phyloP scores from a whole-genome alignment of 1,140 invertebrate genomes.

The Cryptotermes secundus region DNA sequence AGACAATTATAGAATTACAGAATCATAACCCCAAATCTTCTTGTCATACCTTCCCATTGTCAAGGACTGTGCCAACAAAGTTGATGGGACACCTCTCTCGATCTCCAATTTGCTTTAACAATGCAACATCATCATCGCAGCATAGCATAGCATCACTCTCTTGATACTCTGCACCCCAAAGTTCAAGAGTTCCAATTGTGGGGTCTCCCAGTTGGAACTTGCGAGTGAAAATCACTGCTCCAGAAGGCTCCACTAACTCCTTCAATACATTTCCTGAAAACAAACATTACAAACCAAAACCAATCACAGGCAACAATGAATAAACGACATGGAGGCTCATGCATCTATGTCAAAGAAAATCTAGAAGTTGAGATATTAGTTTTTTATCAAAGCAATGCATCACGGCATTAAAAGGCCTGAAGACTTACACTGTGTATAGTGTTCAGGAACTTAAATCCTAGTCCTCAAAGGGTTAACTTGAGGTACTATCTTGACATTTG shows the following conservation, averaged over 20 bases:
- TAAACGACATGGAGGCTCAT: no score
- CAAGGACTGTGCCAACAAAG: constrained; percentile 82
- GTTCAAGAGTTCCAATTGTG: constrained; percentile 86
- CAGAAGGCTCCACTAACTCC: constrained; percentile 91
- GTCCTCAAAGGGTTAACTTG: no score
- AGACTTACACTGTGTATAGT: no score
- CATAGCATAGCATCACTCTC: constrained; percentile 92
- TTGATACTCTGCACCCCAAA: constrained; percentile 99
- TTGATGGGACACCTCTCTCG: constrained; percentile 91
- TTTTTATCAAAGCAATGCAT: no score
- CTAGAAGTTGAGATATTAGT: no score
- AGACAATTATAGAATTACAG: not conserved
- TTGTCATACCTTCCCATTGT: constrained; percentile 22
- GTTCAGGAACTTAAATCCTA: no score
- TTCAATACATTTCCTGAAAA: constrained; percentile 90
- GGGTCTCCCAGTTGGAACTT: constrained; percentile 92
- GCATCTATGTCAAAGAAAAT: no score
- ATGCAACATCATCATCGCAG: constrained; percentile 57
- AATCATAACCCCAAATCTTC: not conserved
- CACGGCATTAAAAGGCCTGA: no score
- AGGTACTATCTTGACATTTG: no score
- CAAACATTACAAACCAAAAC: not conserved
- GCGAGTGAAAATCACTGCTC: constrained; percentile 86
- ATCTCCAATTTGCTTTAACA: constrained; percentile 72
- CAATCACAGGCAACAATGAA: no score